These are phyloP conservation scores for Syngnathus scovelli DNA, from an alignment of 2,113 vertebrate genomes.

Conservation along the genomic window DNA sequence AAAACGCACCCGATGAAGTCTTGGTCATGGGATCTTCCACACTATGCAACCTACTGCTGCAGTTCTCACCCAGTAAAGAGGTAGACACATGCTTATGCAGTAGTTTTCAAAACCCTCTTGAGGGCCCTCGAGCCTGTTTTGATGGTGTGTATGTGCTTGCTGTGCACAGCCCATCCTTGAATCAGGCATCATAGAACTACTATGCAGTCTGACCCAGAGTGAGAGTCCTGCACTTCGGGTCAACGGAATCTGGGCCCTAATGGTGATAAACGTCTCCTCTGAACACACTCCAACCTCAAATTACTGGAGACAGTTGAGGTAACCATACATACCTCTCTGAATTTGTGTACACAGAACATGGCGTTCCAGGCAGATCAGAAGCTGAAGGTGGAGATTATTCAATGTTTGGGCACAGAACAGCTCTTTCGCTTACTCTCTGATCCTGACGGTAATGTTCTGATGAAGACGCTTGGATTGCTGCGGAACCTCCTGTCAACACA, in stretches of 20 bases:
- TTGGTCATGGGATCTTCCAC: conserved; percentile 97
- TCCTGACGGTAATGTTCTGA: conserved; percentile 91
- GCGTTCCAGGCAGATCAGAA: conserved; percentile 99
- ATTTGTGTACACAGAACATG: conserved; percentile 82
- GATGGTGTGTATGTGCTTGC: no score
- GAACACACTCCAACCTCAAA: background rate
- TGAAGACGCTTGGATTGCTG: conserved; percentile 96
- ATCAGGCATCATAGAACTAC: conserved; percentile 94
- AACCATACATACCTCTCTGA: conserved; percentile 8
- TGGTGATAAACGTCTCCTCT: conserved; percentile 73
- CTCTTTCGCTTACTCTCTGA: conserved; percentile 94
- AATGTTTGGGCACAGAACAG: conserved; percentile 93
- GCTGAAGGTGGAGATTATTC: conserved; percentile 95
- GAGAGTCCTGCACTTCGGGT: conserved; percentile 94
- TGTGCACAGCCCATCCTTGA: conserved; percentile 88
- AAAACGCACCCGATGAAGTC: conserved; percentile 97
- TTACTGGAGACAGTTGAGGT: background rate
- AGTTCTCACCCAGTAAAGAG: conserved; percentile 99
- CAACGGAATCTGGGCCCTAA: conserved; percentile 98
- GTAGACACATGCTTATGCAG: conserved; percentile 52
- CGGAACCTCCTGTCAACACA: conserved; percentile 94
- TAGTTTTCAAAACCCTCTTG: background rate
- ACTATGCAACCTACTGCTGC: conserved; percentile 95
- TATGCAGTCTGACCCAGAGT: conserved; percentile 96
- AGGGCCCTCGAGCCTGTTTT: no score